Conservation (phyloP, 1,140 invertebrate genomes). For the Heterodera carotae region DNA sequence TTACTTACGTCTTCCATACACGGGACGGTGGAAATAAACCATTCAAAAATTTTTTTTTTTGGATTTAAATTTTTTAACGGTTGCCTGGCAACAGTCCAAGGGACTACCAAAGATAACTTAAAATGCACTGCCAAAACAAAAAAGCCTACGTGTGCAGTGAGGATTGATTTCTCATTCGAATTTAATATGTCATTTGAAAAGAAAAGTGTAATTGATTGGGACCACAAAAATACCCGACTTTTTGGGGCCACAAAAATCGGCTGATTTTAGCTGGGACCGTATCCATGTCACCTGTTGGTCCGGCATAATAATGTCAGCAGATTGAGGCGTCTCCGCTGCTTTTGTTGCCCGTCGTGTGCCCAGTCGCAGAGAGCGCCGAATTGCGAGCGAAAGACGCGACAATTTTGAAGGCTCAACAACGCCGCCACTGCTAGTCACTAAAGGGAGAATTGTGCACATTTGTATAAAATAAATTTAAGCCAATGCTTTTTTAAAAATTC, state of each 20-base stretch:
- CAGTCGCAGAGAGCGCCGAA: slow-evolving; percentile 18
- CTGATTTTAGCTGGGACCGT: background rate
- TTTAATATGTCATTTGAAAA: too few relatives aligned
- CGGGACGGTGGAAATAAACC: too few relatives aligned
- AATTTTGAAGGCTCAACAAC: slow-evolving; percentile 15
- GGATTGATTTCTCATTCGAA: too few relatives aligned
- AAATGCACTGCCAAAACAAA: too few relatives aligned
- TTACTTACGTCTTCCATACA: too few relatives aligned
- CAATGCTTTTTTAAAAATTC: too few relatives aligned
- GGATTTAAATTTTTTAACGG: background rate
- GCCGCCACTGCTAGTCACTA: background rate
- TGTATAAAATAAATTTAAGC: too few relatives aligned
- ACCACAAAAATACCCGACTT: background rate
- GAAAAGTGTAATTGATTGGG: too few relatives aligned
- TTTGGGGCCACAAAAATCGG: background rate
- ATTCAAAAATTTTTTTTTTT: background rate
- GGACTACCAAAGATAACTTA: background rate
- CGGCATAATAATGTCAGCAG: background rate
- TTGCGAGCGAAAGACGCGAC: slow-evolving; percentile 19
- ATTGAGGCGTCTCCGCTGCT: background rate
- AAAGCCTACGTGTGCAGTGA: too few relatives aligned
- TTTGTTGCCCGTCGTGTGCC: background rate
- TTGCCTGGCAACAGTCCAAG: background rate
- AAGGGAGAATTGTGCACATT: too few relatives aligned
- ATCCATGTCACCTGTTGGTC: slow-evolving; percentile 1